A percentile compares a stretch with the other conserved stretches of the same genome.
Evolutionary conservation across 2,888 invertebrate genomes (phyloP).

Genomic region (Cryptocephalus primarius): DNA sequence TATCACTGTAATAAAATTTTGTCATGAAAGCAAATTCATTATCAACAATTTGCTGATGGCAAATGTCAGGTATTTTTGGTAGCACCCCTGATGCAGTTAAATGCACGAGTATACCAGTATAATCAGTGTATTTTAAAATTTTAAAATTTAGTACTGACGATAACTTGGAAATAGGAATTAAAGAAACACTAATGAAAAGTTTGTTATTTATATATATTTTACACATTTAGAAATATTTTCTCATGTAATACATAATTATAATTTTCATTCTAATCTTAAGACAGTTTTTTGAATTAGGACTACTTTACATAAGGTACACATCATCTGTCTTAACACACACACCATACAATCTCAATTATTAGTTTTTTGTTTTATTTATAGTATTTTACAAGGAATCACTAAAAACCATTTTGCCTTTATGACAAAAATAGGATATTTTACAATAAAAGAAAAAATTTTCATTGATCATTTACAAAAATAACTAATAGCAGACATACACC

Average conservation of each 20-base stretch:
- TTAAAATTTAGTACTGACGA: no score
- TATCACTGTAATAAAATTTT: no score
- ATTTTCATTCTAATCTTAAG: conserved; percentile 35
- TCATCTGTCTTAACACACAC: conserved; percentile 32
- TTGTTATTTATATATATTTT: conserved; percentile 35
- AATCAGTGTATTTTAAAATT: no score
- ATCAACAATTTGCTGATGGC: no score
- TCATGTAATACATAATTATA: conserved; percentile 32
- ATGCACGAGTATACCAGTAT: no score
- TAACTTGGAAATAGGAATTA: not conserved
- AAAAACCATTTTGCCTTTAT: conserved; percentile 15
- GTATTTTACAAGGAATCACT: conserved; percentile 33
- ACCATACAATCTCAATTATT: conserved; percentile 30
- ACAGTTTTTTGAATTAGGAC: conserved; percentile 29
- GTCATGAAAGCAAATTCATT: no score
- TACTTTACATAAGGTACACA: conserved; percentile 39
- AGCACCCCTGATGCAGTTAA: no score
- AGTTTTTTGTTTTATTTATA: conserved; percentile 23
- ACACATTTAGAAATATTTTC: conserved; percentile 39
- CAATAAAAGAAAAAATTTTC: no score
- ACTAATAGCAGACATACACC: no score
- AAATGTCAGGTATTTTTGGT: no score
- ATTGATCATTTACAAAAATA: no score
- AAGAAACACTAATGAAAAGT: conserved; percentile 16
- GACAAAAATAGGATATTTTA: conserved; percentile 5